Percentiles rank a stretch among this genome's conserved stretches.
These are phyloP conservation scores for Leucoraja ocellata DNA, from an alignment of 2,797 vertebrate genomes.

Conservation along the genomic window DNA sequence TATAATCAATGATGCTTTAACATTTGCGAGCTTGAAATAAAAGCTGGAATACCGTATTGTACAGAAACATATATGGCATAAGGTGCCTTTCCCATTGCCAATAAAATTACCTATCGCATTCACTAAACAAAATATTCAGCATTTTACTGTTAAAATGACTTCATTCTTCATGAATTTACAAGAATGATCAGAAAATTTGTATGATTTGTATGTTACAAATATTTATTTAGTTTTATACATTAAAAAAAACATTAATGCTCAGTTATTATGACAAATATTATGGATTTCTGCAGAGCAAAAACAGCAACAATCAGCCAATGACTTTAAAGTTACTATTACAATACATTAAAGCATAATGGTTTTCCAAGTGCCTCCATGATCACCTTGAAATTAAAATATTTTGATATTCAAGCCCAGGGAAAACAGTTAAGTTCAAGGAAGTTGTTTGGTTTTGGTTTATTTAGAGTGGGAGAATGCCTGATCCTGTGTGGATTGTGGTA, in stretches of 20 bases:
- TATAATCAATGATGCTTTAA: neutral
- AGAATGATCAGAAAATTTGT: neutral
- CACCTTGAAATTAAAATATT: neutral
- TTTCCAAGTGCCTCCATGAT: neutral
- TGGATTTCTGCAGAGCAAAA: neutral
- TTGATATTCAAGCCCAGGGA: neutral
- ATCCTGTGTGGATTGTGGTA: neutral
- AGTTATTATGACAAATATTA: neutral
- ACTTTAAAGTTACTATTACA: neutral
- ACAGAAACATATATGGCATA: neutral
- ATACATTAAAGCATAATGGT: neutral
- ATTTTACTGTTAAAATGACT: neutral
- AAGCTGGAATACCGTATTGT: neutral
- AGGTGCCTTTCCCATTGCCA: neutral
- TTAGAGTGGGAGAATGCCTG: neutral
- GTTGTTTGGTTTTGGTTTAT: neutral
- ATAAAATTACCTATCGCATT: neutral
- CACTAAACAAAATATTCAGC: neutral
- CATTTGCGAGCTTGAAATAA: neutral
- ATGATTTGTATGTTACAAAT: neutral
- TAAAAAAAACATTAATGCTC: neutral
- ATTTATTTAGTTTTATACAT: neutral
- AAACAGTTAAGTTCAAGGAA: neutral
- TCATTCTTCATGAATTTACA: no score
- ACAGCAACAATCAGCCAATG: neutral